Conservation (phyloP, 2,888 invertebrate genomes). For the Cryptophagus acutangulus region DNA sequence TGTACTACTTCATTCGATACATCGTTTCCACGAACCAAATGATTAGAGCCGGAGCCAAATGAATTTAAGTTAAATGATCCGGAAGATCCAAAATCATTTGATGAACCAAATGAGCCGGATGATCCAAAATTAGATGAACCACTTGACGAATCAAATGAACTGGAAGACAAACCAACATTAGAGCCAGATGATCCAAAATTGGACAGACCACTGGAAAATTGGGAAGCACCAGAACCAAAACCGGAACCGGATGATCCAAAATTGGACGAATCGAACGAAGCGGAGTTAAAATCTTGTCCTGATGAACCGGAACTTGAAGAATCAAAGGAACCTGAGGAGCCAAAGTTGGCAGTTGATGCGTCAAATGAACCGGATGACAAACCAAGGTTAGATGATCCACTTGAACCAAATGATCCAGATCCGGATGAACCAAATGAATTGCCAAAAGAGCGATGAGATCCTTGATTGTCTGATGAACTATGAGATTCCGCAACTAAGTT, state of each 20-base stretch:
- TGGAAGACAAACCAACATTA: too few species aligned
- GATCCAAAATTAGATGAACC: conserved; percentile 1
- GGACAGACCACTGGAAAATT: conserved; percentile 2
- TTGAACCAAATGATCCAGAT: neutral
- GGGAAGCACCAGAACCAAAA: neutral
- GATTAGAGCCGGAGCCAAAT: conserved; percentile 5
- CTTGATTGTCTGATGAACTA: too few species aligned
- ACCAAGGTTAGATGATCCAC: neutral
- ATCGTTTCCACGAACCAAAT: conserved; percentile 11
- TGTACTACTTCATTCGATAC: conserved; percentile 16
- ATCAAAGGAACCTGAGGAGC: too few species aligned
- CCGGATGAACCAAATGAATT: neutral
- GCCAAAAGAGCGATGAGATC: too few species aligned
- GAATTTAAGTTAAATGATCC: neutral
- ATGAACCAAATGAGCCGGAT: conserved; percentile 2
- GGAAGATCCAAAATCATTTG: neutral
- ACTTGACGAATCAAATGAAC: too few species aligned
- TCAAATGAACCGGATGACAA: too few species aligned
- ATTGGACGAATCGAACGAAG: too few species aligned
- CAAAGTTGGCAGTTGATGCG: too few species aligned
- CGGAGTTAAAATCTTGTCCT: too few species aligned
- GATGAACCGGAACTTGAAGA: too few species aligned
- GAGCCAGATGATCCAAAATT: conserved; percentile 3
- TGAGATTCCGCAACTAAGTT: too few species aligned
- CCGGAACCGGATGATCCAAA: neutral